Evolutionary conservation across 2,888 invertebrate species (phyloP).

Genomic region (Tinea pellionella): DNA sequence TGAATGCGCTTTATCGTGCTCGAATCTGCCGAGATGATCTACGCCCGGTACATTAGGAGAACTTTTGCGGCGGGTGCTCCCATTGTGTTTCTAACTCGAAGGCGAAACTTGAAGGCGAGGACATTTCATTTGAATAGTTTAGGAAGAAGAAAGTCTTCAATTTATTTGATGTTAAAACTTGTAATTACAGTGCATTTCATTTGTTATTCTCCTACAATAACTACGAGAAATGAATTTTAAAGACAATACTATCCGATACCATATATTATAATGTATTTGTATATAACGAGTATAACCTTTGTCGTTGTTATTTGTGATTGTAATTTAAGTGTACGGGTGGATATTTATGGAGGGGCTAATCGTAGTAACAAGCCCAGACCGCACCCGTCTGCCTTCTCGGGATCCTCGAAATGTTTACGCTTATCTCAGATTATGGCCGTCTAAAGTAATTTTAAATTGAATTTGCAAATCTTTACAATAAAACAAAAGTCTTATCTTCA

Average conservation of each 20-base stretch:
- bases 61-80: conserved; percentile 32
- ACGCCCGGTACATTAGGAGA: conserved; percentile 42
- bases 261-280: too few species aligned
- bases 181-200: neutral
- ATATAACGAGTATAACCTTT: neutral
- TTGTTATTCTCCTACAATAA: neutral
- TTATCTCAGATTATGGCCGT: neutral
- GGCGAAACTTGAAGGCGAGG: conserved; percentile 18
- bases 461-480: neutral
- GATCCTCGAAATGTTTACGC: neutral
- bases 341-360: conserved; percentile 64
- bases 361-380: conserved; percentile 38
- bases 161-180: neutral
- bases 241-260: too few species aligned
- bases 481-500: neutral
- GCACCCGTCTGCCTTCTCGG: conserved; percentile 23
- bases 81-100: conserved; percentile 29
- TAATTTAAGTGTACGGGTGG: conserved; percentile 26
- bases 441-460: neutral
- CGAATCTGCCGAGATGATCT: conserved; percentile 48
- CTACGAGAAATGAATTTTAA: too few species aligned
- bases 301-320: neutral
- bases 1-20: conserved; percentile 60
- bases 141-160: conserved; percentile 14
- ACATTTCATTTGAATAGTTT: conserved; percentile 23